Evolutionary conservation across 2,113 vertebrate genomes (phyloP).

Genomic region (Pluvialis apricaria): DNA sequence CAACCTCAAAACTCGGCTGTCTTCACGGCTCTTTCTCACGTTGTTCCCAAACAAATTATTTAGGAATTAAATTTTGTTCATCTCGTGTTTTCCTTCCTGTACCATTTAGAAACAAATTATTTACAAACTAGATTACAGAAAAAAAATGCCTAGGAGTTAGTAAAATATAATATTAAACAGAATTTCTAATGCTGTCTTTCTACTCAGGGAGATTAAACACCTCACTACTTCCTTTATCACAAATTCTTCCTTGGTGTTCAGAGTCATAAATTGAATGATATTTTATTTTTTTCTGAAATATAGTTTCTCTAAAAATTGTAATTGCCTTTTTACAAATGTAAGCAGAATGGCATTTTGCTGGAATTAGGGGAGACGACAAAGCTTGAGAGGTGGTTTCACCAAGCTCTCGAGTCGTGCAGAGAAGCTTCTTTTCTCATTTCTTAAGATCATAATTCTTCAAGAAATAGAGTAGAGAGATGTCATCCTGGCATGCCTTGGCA

Average conservation of each 20-base stretch:
- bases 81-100: background rate
- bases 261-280: background rate
- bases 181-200: background rate
- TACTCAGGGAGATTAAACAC: background rate
- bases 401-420: background rate
- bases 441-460: background rate
- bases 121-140: background rate
- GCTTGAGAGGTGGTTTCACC: background rate
- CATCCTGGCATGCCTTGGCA: background rate
- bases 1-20: background rate
- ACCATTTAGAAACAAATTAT: background rate
- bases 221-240: background rate
- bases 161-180: background rate
- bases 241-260: background rate
- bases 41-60: background rate
- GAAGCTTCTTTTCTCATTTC: background rate
- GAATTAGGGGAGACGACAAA: background rate
- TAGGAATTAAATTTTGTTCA: background rate
- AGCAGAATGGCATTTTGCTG: background rate
- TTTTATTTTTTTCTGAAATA: background rate
- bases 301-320: background rate
- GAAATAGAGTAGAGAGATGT: background rate
- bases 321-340: background rate
- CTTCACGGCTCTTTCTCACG: background rate
- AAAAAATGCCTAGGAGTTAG: background rate